Base-by-base conservation (phyloP, 2,888 invertebrate species). In the Dexiosoma caninum region DNA sequence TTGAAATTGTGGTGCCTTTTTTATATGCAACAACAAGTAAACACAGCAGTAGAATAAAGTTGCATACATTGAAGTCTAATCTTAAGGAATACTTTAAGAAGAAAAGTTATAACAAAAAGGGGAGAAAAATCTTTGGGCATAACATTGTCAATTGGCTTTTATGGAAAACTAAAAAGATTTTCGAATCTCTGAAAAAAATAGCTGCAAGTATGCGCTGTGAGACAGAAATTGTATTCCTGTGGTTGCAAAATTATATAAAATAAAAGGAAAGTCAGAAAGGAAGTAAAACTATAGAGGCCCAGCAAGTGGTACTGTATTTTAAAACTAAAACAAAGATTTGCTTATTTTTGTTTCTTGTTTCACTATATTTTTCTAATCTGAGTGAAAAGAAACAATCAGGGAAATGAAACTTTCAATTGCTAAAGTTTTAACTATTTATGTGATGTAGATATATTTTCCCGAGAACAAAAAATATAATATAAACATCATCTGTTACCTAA, bases 281-380 rank as follows among this genome's bases (percentile, higher is more conserved):
- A 40, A 51, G 35, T 59, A 44, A 66, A 76, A 76, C 69, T 66
- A n/a, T 67, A 72, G 64, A 67, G 64, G 57, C 76, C 35, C 71
- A 71, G 80, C 80, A 80, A 80, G 67, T 72, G 76, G 67, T 49
- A 40, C 14, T 69, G 6, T 37, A 44, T 71, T 66, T 46, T 37
- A 64, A 70, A 19, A 21, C 16, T 51, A 27, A 57, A 59, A 59
- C 37, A 19, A 62, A 53, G 44, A 42, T 59, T 49, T 37, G 55
- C 69, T 37, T 51, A 23, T 5, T 35, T 12, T 55, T 64, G 46
- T 32, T 19, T 16, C 44, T 32, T 70, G 37, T 19, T 35, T 49
- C 12, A 32, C 42, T n/a, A n/a, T 19, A 14, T 5, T 46, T 27
- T 35, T 16, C 21, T 7, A 53, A 59, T 5, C 7, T 60, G 14